Percentiles rank a stretch among this genome's conserved stretches.
Conservation (phyloP, 2,888 invertebrate genomes). For the Orchestes rusci region DNA sequence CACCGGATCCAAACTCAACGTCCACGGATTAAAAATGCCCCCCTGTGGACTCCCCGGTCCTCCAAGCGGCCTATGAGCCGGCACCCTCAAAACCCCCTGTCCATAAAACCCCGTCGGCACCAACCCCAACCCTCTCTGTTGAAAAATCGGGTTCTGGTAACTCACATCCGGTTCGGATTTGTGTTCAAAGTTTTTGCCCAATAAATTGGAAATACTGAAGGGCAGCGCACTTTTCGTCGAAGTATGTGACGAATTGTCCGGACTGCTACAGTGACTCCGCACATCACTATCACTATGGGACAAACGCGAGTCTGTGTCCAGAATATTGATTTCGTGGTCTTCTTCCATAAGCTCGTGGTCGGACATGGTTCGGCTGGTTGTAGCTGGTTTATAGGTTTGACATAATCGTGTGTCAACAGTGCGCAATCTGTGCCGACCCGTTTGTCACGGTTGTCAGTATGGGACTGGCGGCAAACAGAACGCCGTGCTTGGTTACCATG, state of each 20-base stretch:
- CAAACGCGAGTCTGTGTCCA: constrained; percentile 56
- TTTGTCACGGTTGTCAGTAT: constrained; percentile 32
- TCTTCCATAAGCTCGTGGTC: constrained; percentile 46
- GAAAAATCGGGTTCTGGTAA: constrained; percentile 36
- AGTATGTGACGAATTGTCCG: constrained; percentile 44
- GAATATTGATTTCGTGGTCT: constrained; percentile 62
- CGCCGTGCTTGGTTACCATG: constrained; percentile 47
- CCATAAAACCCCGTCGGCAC: constrained; percentile 47
- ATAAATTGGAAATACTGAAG: constrained; percentile 74
- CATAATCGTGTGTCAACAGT: too few relatives aligned
- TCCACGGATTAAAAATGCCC: constrained; percentile 43
- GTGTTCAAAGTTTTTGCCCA: constrained; percentile 38
- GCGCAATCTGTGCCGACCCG: constrained; percentile 28
- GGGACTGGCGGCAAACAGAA: constrained; percentile 36
- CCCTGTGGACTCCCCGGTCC: constrained; percentile 41
- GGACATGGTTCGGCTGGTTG: constrained; percentile 35
- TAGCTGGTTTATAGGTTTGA: too few relatives aligned
- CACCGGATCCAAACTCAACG: constrained; percentile 55
- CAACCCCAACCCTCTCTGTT: constrained; percentile 38
- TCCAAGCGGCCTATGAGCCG: constrained; percentile 67
- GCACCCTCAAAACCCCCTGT: constrained; percentile 72
- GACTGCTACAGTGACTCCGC: constrained; percentile 41
- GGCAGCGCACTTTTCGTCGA: constrained; percentile 55
- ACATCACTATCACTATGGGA: constrained; percentile 56
- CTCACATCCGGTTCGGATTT: constrained; percentile 41